Conservation (phyloP, 1,140 invertebrate species). For the Heterodera schachtii region DNA sequence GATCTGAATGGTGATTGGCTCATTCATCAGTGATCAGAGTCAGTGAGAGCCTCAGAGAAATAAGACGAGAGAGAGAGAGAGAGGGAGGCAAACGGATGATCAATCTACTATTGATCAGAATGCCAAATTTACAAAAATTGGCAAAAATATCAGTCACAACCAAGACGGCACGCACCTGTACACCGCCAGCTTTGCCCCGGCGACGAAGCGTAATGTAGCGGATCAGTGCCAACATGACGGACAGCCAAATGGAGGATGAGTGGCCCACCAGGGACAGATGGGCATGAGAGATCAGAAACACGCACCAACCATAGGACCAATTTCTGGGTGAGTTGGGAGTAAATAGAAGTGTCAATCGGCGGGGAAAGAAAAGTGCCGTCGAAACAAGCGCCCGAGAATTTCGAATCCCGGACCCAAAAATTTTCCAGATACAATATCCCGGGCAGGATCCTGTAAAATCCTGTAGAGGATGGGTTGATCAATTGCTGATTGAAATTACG, state of each 20-base stretch:
- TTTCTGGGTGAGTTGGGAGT: neutral
- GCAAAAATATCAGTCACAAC: constrained; percentile 12
- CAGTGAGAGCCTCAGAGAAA: neutral
- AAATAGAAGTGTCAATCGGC: neutral
- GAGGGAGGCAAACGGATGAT: neutral
- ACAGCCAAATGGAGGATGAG: constrained; percentile 61
- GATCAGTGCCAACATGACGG: constrained; percentile 61
- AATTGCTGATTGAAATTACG: too few species aligned
- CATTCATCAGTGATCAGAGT: too few species aligned
- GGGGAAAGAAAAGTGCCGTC: neutral
- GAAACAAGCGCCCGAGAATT: too few species aligned
- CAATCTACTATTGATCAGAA: too few species aligned
- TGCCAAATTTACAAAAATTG: neutral
- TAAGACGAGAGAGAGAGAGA: neutral
- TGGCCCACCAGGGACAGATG: constrained; percentile 62
- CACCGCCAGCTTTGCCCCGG: constrained; percentile 50
- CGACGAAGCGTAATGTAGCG: constrained; percentile 60
- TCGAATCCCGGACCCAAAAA: too few species aligned
- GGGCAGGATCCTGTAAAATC: too few species aligned
- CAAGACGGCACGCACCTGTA: constrained; percentile 48
- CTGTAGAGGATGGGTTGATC: too few species aligned
- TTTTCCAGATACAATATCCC: too few species aligned
- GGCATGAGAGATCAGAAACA: constrained; percentile 64
- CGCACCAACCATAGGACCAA: constrained; percentile 42
- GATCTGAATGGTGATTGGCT: constrained; percentile 40